Evolutionary conservation across 2,888 invertebrate species (phyloP).

Genomic region (Dermolepida albohirtum): DNA sequence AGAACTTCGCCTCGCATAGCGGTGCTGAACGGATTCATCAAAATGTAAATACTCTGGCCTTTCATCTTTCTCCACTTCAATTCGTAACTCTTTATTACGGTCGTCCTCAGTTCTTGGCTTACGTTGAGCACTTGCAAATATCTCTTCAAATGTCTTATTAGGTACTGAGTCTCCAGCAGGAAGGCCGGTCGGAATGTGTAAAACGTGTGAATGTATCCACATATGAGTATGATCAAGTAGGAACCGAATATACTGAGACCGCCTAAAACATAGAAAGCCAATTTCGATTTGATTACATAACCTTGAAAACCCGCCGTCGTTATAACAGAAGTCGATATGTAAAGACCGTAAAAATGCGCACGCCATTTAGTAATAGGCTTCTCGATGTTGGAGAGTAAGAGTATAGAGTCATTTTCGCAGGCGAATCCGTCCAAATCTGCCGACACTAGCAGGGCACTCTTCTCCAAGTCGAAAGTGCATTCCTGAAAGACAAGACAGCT

Average conservation of each 20-base stretch:
- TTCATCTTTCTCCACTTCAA: conserved; percentile 35
- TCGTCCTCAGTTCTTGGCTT: conserved; percentile 20
- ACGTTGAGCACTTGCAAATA: conserved; percentile 17
- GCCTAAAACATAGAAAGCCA: background rate
- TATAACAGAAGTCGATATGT: conserved; percentile 33
- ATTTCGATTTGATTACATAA: conserved; percentile 1
- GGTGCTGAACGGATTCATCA: conserved; percentile 31
- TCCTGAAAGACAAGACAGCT: conserved; percentile 31
- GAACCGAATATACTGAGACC: conserved; percentile 28
- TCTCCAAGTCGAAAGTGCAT: conserved; percentile 11
- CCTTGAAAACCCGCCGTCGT: conserved; percentile 38
- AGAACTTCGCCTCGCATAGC: conserved; percentile 43
- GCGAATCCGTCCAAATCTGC: background rate
- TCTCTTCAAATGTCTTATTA: conserved; percentile 34
- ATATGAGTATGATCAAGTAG: conserved; percentile 25
- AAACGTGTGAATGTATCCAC: conserved; percentile 32
- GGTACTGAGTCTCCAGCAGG: conserved; percentile 33
- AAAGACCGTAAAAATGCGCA: conserved; percentile 37
- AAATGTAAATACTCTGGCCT: conserved; percentile 25
- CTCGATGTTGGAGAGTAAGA: conserved; percentile 22
- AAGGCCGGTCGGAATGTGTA: conserved; percentile 24
- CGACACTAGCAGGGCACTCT: background rate
- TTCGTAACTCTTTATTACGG: conserved; percentile 30
- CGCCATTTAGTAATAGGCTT: conserved; percentile 33
- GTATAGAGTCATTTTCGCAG: conserved; percentile 28